Evolutionary conservation across 1,140 invertebrate genomes (phyloP), one percentile per base, ranked within the genome.

Genomic region (Amphibalanus amphitrite): DNA sequence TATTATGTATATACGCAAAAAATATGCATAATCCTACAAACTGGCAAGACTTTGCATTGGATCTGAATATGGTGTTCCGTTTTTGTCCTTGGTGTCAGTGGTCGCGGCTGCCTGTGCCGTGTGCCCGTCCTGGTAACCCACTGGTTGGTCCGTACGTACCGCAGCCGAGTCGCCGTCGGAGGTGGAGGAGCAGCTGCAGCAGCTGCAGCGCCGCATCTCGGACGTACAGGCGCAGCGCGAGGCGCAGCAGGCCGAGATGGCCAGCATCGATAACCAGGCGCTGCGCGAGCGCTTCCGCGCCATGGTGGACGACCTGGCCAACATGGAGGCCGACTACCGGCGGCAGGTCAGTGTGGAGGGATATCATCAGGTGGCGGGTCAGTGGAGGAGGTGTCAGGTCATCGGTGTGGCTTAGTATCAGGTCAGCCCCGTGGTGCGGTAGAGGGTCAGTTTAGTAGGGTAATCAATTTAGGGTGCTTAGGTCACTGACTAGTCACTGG

Each of bases 211-310:
- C 10, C 88, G 47, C 47, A 59, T 59, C 47, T 59, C 47, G 47
- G 47, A 59, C 47, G 47, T 59, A 20, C 47, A 59, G 47, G 47
- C 85, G 68, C 84, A 88, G 69, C 82, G 88, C 73, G 83, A 87
- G 67, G 86, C 89, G 75, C 91, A 92, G 76, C 90, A 93, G 77
- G 82, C 86, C 69, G 90, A 93, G 79, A 88, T 94, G 75, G 86
- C 87, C 10, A 89, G 87, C 47, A 92, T 94, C 77, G 92, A 94
- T 78, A 95, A 95, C 79, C 79, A 88, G 71, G 89, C 90, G 29
- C 78, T 95, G 0, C 84, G 88, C 68, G 88, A 92, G 79, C 80
- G 91, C 64, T 90, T 94, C 78, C 89, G 92, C 78, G 86, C 89
- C 73, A 88, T 88, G 69, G 80, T 93, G 0, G 88, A 92, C 74